Percentiles rank a stretch among this genome's conserved stretches.
These are phyloP conservation scores for Aix galericulata DNA, from an alignment of 2,113 vertebrate genomes.

Conservation along the genomic window DNA sequence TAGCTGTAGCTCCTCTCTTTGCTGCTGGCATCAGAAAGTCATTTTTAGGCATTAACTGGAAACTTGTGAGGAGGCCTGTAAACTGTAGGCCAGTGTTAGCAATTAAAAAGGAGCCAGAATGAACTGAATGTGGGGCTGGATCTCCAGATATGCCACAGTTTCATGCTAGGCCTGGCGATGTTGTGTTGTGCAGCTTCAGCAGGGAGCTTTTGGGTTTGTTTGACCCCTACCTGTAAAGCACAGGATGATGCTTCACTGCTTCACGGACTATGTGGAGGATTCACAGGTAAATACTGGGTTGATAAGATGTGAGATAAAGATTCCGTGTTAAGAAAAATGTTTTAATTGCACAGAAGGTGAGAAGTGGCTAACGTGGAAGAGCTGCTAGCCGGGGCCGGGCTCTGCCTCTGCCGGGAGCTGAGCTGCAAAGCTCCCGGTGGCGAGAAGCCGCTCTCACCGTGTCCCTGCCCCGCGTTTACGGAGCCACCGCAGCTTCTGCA, in stretches of 20 bases:
- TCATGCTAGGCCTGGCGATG: fast-evolving
- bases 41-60: neutral
- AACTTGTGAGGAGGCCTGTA: neutral
- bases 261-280: neutral
- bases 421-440: neutral
- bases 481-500: neutral
- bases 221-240: neutral
- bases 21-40: neutral
- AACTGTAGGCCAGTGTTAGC: neutral
- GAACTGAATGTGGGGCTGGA: neutral
- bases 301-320: fast-evolving
- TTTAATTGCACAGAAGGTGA: neutral
- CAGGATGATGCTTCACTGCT: fast-evolving
- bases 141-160: neutral
- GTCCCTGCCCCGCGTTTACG: neutral
- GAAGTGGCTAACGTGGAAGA: neutral
- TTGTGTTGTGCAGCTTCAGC: neutral
- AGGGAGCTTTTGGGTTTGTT: neutral
- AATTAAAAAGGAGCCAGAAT: neutral
- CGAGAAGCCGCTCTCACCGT: neutral
- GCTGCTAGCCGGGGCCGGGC: too few relatives aligned
- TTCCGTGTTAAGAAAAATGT: neutral
- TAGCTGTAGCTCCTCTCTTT: fast-evolving
- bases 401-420: neutral
- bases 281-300: fast-evolving